These are phyloP conservation scores for Platycnemis pennipes DNA, from an alignment of 2,888 invertebrate genomes.

Conservation along the genomic window DNA sequence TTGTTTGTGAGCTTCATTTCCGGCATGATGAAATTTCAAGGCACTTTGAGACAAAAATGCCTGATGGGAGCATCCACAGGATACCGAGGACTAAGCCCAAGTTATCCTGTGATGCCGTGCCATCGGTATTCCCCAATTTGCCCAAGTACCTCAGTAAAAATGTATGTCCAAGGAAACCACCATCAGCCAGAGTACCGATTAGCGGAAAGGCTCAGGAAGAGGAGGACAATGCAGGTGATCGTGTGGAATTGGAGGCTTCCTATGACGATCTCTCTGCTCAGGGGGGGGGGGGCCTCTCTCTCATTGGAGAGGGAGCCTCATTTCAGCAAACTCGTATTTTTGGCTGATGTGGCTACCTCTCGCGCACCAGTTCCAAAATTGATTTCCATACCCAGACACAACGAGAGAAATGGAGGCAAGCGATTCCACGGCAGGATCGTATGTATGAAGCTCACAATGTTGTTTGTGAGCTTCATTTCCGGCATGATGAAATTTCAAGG, in stretches of 20 bases:
- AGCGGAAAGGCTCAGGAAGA: no score
- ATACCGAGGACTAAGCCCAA: not conserved
- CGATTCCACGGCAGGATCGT: not conserved
- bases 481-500: not conserved
- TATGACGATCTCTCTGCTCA: not conserved
- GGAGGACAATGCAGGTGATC: not conserved
- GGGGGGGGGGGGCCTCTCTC: not conserved
- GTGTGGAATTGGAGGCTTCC: not conserved
- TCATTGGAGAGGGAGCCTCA: not conserved
- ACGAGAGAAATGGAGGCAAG: not conserved
- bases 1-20: not conserved
- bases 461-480: not conserved
- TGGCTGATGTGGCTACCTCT: not conserved
- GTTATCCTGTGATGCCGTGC: not conserved
- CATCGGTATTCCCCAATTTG: not conserved
- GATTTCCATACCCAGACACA: not conserved
- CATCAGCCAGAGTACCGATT: not conserved
- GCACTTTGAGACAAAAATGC: not conserved
- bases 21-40: not conserved
- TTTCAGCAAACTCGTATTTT: not conserved
- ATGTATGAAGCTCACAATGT: not conserved
- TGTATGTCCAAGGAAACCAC: not conserved
- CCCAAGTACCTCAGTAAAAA: not conserved
- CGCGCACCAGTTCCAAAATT: not conserved
- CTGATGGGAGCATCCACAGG: conserved; percentile 1